These are phyloP conservation scores for Misgurnus mizolepis DNA, from an alignment of 2,113 vertebrate species.

Conservation along the genomic window DNA sequence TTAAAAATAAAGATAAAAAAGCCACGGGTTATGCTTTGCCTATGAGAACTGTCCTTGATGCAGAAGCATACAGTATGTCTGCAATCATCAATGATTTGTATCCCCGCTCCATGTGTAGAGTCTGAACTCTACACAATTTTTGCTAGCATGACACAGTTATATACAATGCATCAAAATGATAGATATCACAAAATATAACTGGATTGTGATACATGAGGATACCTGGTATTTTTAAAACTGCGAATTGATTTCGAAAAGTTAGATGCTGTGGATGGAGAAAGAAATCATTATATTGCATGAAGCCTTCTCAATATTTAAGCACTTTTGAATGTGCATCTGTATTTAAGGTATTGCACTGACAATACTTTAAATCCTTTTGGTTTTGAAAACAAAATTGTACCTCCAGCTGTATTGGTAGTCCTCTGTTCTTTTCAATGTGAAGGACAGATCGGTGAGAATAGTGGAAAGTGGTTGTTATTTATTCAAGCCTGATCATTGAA, in stretches of 20 bases:
- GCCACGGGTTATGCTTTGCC: conserved; percentile 5
- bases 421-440: not conserved
- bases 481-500: conserved; percentile 28
- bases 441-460: not conserved
- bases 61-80: not conserved
- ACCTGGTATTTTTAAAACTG: no score
- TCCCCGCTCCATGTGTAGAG: not conserved
- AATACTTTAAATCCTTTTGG: no score
- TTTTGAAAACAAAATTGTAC: no score
- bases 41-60: conserved; percentile 29
- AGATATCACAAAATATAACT: no score
- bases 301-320: no score
- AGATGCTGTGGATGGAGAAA: no score
- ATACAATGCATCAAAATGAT: not conserved
- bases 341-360: no score
- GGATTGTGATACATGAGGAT: no score
- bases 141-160: not conserved
- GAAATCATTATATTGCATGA: no score
- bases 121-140: not conserved
- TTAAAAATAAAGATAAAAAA: conserved; percentile 20
- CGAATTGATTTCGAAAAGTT: no score
- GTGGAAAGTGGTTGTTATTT: conserved; percentile 15
- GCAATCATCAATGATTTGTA: conserved; percentile 10
- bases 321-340: no score
- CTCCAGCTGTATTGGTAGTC: not conserved